phyloP scores from a whole-genome alignment of 2,888 invertebrate species.

The Vanessa cardui region DNA sequence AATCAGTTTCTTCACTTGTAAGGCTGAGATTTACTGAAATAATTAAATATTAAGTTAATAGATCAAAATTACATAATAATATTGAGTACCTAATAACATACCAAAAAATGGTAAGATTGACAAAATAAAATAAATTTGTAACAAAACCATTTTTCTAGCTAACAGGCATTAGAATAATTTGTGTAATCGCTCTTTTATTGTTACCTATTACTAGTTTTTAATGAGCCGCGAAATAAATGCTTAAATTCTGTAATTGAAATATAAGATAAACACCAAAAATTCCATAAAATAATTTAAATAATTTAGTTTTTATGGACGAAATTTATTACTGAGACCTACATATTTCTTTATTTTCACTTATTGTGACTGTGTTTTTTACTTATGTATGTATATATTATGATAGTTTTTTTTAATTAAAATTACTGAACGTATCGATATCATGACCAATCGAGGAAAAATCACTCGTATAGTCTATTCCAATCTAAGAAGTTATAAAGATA shows the following conservation, averaged over 20 bases:
- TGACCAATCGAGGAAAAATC: no score
- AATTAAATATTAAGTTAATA: not conserved
- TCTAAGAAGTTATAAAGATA: no score
- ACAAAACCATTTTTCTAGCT: slow-evolving; percentile 8
- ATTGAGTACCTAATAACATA: not conserved
- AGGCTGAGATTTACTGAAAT: slow-evolving; percentile 2
- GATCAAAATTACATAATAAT: not conserved
- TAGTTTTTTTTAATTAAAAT: no score
- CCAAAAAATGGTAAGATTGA: slow-evolving; percentile 5
- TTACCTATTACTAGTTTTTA: slow-evolving; percentile 8
- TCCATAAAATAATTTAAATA: no score
- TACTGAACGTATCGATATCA: no score
- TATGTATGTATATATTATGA: no score
- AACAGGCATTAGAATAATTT: not conserved
- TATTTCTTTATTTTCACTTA: no score
- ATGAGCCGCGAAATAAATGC: not conserved
- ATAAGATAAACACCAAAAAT: not conserved
- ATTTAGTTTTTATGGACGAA: no score
- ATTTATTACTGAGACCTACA: no score
- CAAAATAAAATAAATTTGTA: slow-evolving; percentile 6
- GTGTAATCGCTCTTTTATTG: not conserved
- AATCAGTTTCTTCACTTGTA: not conserved
- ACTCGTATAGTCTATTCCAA: no score
- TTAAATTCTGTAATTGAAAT: slow-evolving; percentile 4
- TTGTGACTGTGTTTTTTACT: no score